These are phyloP conservation scores for Tichodroma muraria DNA, from an alignment of 2,113 vertebrate species.

Conservation along the genomic window DNA sequence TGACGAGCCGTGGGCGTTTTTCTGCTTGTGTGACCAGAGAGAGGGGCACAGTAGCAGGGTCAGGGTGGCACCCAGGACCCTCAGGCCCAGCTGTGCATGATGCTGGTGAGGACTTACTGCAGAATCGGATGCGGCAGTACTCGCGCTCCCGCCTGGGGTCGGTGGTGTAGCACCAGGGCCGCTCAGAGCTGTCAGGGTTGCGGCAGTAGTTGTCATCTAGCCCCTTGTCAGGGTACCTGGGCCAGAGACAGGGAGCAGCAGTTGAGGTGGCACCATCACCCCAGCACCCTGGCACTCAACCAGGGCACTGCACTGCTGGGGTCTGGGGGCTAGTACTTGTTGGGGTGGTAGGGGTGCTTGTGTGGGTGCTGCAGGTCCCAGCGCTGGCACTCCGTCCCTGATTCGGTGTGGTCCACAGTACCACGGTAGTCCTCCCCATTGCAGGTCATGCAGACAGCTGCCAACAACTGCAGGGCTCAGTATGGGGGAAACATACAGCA, in stretches of 20 bases:
- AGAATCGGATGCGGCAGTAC: conserved; percentile 82
- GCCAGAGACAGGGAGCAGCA: not conserved
- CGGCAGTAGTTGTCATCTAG: conserved; percentile 96
- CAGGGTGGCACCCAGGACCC: not conserved
- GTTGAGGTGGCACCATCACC: not conserved
- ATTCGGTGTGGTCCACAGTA: conserved; percentile 82
- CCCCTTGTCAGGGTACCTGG: conserved; percentile 89
- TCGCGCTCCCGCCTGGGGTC: conserved; percentile 78
- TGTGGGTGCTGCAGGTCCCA: conserved; percentile 95
- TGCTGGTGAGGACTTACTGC: conserved; percentile 70
- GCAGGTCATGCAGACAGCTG: conserved; percentile 87
- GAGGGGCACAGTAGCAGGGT: not conserved
- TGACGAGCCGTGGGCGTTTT: conserved; percentile 9
- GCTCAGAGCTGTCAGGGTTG: conserved; percentile 89
- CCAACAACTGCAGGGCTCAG: not conserved
- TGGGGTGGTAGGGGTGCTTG: conserved; percentile 86
- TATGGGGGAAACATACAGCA: accelerated
- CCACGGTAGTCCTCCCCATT: conserved; percentile 94
- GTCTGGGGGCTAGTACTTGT: conserved; percentile 72
- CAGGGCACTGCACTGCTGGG: accelerated
- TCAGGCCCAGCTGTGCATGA: accelerated
- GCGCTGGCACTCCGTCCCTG: conserved; percentile 87
- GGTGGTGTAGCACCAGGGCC: conserved; percentile 94
- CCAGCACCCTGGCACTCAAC: not conserved
- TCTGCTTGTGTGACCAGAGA: conserved; percentile 36